phyloP scores from a whole-genome alignment of 2,113 vertebrate genomes.

The Sinocyclocheilus anophthalmus region DNA sequence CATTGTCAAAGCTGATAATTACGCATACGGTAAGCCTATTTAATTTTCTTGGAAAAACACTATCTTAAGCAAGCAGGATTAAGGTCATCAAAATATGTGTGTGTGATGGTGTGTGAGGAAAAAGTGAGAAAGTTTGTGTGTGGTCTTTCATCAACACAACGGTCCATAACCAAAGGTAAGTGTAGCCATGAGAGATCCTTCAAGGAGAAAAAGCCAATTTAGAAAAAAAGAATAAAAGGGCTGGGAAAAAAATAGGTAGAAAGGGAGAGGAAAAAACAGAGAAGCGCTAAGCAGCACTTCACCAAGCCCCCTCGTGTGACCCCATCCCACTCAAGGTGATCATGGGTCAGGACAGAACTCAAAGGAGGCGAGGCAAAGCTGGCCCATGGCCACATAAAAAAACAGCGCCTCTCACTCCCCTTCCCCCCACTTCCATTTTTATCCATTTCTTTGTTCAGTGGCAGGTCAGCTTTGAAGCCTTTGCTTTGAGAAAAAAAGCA shows the following conservation, averaged over 20 bases:
- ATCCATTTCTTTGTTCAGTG: slow-evolving; percentile 48
- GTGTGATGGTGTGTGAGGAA: not conserved
- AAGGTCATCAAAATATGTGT: not conserved
- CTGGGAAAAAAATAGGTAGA: not conserved
- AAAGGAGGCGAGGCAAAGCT: slow-evolving; percentile 46
- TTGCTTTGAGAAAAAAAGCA: slow-evolving; percentile 14
- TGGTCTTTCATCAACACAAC: not conserved
- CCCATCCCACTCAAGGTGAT: slow-evolving; percentile 44
- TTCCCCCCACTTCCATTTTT: slow-evolving; percentile 43
- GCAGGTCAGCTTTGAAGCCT: slow-evolving; percentile 52
- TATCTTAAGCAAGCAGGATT: not conserved
- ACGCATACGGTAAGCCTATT: not conserved
- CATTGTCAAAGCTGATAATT: not conserved
- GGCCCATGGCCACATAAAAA: slow-evolving; percentile 47
- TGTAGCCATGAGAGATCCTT: slow-evolving; percentile 36
- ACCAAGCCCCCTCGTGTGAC: slow-evolving; percentile 27
- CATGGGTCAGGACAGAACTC: slow-evolving; percentile 46
- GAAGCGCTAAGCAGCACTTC: slow-evolving; percentile 43
- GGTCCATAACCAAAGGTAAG: slow-evolving; percentile 36
- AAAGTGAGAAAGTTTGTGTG: not conserved
- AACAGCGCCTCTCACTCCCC: slow-evolving; percentile 22
- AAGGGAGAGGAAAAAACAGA: slow-evolving; percentile 32
- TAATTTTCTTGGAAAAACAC: not conserved
- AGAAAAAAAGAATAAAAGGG: slow-evolving; percentile 31
- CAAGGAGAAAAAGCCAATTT: slow-evolving; percentile 40